These are phyloP conservation scores for Nyctibius grandis DNA, from an alignment of 2,797 vertebrate genomes.

Conservation along the genomic window DNA sequence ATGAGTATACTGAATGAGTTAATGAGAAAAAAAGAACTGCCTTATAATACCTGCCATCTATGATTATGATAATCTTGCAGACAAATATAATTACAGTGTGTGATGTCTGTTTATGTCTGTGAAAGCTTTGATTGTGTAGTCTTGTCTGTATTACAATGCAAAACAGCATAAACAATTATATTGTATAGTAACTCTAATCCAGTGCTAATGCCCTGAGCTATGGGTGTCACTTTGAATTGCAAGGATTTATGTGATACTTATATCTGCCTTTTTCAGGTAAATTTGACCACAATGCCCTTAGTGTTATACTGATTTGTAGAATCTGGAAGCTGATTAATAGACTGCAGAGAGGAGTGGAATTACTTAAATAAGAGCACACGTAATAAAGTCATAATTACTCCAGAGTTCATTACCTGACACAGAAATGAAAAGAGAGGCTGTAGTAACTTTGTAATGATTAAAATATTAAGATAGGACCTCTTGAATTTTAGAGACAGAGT, in stretches of 20 bases:
- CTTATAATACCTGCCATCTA: slow-evolving; percentile 70
- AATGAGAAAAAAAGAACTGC: slow-evolving; percentile 56
- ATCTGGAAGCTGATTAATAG: slow-evolving; percentile 19
- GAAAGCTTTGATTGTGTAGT: slow-evolving; percentile 76
- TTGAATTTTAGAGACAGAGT: slow-evolving; percentile 3
- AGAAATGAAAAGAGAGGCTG: not conserved
- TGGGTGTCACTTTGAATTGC: slow-evolving; percentile 55
- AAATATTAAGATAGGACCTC: slow-evolving; percentile 26
- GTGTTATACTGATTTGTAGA: not conserved
- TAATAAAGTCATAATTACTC: not conserved
- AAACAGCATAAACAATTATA: slow-evolving; percentile 72
- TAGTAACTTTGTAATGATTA: slow-evolving; percentile 7
- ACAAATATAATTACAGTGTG: slow-evolving; percentile 79
- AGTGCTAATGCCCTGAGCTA: slow-evolving; percentile 59
- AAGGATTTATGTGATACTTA: slow-evolving; percentile 45
- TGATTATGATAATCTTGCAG: slow-evolving; percentile 77
- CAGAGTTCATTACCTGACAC: not conserved
- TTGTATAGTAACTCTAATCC: slow-evolving; percentile 61
- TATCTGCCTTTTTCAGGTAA: slow-evolving; percentile 48
- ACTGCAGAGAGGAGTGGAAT: slow-evolving; percentile 1
- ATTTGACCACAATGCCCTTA: slow-evolving; percentile 41
- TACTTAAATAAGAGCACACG: not conserved
- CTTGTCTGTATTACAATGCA: slow-evolving; percentile 65
- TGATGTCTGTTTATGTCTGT: slow-evolving; percentile 76
- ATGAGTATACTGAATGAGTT: slow-evolving; percentile 59